phyloP scores from a whole-genome alignment of 2,888 invertebrate genomes.

The Limnephilus marmoratus region DNA sequence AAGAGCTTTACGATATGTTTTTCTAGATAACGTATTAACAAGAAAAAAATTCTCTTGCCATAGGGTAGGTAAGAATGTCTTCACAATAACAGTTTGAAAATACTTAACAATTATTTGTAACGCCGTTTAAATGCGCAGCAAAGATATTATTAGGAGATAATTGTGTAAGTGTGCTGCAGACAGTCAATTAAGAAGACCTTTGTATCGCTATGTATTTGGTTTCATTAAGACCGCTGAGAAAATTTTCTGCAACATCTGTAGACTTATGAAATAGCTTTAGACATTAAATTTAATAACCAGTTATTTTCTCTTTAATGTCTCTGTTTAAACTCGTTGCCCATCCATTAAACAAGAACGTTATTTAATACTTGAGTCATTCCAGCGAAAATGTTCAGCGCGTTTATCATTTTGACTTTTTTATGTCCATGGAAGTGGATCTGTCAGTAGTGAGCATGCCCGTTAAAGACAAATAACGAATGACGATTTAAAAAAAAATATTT shows the following conservation, averaged over 20 bases:
- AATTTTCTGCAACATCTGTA: neutral
- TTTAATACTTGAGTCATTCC: neutral
- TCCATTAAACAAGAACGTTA: neutral
- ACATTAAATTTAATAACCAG: constrained; percentile 2
- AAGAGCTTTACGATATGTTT: neutral
- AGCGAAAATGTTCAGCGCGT: neutral
- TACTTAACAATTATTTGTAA: neutral
- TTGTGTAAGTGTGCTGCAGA: neutral
- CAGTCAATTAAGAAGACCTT: neutral
- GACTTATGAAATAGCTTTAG: neutral
- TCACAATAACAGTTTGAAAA: neutral
- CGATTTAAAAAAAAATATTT: neutral
- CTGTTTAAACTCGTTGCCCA: constrained; percentile 2
- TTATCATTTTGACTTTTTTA: neutral
- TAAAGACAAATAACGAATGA: neutral
- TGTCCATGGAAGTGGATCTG: neutral
- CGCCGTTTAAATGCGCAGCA: neutral
- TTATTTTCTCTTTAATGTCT: neutral
- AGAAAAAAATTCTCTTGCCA: neutral
- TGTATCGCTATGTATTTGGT: neutral
- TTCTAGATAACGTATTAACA: neutral
- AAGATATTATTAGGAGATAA: neutral
- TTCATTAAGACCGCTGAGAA: neutral
- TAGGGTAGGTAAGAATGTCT: neutral
- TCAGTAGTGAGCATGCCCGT: neutral